A percentile compares a stretch with the other conserved stretches of the same genome.
Evolutionary conservation across 2,797 vertebrate genomes (phyloP).

Genomic region (Muscicapa comitata): DNA sequence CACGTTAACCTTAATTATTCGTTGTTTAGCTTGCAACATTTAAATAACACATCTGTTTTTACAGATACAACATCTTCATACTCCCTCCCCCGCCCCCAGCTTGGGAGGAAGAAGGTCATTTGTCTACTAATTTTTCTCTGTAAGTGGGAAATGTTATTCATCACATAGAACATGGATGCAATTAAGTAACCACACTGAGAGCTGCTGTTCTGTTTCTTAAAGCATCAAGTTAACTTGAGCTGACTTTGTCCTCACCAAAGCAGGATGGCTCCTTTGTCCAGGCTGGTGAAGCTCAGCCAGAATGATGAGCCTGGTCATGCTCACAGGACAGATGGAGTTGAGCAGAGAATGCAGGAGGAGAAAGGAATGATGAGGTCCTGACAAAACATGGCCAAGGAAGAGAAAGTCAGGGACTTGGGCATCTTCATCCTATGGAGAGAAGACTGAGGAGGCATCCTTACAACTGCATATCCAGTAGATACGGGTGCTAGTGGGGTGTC

Average conservation of each 20-base stretch:
- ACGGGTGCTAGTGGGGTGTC: rapidly evolving
- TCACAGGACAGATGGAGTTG: neutral
- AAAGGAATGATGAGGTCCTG: neutral
- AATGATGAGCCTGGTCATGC: neutral
- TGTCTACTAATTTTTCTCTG: constrained; percentile 12
- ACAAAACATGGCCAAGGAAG: neutral
- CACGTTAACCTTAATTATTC: constrained; percentile 35
- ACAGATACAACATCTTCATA: constrained; percentile 7
- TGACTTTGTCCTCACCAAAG: neutral
- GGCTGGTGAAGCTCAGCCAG: neutral
- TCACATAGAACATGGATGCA: constrained; percentile 7
- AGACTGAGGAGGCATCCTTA: neutral
- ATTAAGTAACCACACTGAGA: constrained; percentile 33
- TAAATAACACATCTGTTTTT: constrained; percentile 46
- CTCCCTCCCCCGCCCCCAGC: rapidly evolving
- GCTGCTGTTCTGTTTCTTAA: neutral
- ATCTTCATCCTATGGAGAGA: neutral
- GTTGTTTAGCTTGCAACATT: constrained; percentile 31
- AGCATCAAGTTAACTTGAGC: neutral
- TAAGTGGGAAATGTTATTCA: constrained; percentile 15
- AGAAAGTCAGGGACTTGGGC: neutral
- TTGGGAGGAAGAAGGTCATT: constrained; percentile 2
- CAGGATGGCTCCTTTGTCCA: neutral
- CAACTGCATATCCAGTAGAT: neutral
- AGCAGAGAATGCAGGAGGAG: neutral